Base-by-base conservation (phyloP, 1,140 invertebrate species). In the Drosophila insularis region DNA sequence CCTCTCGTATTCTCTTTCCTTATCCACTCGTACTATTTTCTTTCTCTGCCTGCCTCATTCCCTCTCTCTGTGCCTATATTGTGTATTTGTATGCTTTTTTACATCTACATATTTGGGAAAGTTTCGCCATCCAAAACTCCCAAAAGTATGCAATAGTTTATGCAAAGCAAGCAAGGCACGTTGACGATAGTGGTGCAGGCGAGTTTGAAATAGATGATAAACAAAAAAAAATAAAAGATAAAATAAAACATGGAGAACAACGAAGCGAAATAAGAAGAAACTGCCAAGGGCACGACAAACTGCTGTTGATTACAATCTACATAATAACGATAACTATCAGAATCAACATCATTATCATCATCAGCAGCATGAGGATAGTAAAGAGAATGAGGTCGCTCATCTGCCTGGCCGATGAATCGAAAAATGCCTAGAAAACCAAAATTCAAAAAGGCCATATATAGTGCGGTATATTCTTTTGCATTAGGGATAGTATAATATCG, bases 61-160 rank as follows among this genome's bases (percentile, higher is more conserved):
- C 32, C 14, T 62, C 27, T 31, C 35, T 54, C 40, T 43, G 7
- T 35, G 10, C 7, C 0, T 2, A 27, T 27, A 27, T 35, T 66
- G 35, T 23, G 19, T 54, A 27, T 54, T 21, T 54, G 8, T 11
- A 27, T 53, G 39, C 39, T 4, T 43, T 4, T 14, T 32, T 32
- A 7, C 31, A 32, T 7, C 14, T 43, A 43, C 3, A 43, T 43
- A 43, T 17, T 70, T 31, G 43, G 80, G 13, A 74, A 86, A 86
- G 78, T 85, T 85, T 86, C 64, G 68, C 65, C 74, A 85, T 87
- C 74, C 8, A 85, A 71, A 75, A 72, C 65, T 78, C 71, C 81
- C 78, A 78, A 87, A 85, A 81, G 81, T 81, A 81, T 85, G 78
- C 81, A 78, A 70, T 76, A 81, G 81, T 81, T 85, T 86, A 81